Evolutionary conservation across 2,113 vertebrate genomes (phyloP).

Genomic region (Lontra canadensis): DNA sequence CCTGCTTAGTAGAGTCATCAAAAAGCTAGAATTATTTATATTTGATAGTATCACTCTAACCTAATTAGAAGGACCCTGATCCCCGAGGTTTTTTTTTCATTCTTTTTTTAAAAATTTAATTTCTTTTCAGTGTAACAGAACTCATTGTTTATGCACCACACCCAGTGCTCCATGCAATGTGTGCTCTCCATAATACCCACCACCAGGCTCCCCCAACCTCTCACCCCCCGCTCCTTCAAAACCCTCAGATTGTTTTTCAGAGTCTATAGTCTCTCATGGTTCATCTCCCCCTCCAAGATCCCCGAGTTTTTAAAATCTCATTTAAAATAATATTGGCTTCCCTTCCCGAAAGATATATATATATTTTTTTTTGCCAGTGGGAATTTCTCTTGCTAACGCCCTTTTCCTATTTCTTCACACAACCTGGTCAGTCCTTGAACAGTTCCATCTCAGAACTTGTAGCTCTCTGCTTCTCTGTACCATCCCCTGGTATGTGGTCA

Average conservation of each 20-base stretch:
- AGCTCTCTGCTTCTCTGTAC: background rate
- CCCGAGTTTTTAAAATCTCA: background rate
- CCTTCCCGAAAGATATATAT: background rate
- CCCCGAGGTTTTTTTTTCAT: background rate
- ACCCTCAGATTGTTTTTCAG: no score
- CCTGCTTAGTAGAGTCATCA: background rate
- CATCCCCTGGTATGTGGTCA: background rate
- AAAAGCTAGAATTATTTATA: background rate
- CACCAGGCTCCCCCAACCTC: no score
- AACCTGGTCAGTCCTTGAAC: background rate
- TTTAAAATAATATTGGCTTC: background rate
- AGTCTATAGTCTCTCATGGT: no score
- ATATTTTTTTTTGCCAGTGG: no score
- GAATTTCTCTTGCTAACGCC: background rate
- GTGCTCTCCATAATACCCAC: no score
- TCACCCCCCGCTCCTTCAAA: no score
- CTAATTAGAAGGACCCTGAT: background rate
- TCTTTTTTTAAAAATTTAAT: no score
- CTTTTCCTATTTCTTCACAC: background rate
- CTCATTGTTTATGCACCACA: no score
- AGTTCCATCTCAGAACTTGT: background rate
- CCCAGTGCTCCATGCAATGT: no score
- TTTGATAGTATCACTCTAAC: background rate
- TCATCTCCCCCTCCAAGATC: background rate
- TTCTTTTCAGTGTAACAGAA: no score